phyloP scores from a whole-genome alignment of 2,113 vertebrate genomes.

The Mormoops blainvillei region DNA sequence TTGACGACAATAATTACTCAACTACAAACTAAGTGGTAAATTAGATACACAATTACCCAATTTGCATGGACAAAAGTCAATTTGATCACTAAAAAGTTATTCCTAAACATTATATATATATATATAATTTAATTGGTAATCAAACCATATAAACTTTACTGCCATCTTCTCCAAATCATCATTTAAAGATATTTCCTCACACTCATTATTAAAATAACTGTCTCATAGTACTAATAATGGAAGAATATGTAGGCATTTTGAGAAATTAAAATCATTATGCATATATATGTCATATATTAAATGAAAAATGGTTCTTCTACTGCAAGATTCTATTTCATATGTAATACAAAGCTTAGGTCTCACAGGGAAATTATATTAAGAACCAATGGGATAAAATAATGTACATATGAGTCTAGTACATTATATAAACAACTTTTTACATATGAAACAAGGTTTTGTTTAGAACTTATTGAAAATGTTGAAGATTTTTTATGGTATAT shows the following conservation, averaged over 20 bases:
- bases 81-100: conserved; percentile 54
- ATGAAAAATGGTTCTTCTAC: neutral
- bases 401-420: neutral
- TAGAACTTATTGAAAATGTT: neutral
- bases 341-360: neutral
- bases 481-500: neutral
- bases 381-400: neutral
- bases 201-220: neutral
- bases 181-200: neutral
- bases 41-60: conserved; percentile 70
- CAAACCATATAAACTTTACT: neutral
- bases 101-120: conserved; percentile 5
- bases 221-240: neutral
- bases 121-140: neutral
- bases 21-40: conserved; percentile 63
- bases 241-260: neutral
- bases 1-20: conserved; percentile 70
- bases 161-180: neutral
- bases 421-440: neutral
- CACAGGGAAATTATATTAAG: neutral
- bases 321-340: neutral
- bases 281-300: neutral
- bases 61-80: conserved; percentile 53
- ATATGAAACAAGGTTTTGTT: neutral
- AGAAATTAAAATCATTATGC: neutral